Base-by-base conservation (phyloP, 2,113 vertebrate species). In the Eclectus roratus region DNA sequence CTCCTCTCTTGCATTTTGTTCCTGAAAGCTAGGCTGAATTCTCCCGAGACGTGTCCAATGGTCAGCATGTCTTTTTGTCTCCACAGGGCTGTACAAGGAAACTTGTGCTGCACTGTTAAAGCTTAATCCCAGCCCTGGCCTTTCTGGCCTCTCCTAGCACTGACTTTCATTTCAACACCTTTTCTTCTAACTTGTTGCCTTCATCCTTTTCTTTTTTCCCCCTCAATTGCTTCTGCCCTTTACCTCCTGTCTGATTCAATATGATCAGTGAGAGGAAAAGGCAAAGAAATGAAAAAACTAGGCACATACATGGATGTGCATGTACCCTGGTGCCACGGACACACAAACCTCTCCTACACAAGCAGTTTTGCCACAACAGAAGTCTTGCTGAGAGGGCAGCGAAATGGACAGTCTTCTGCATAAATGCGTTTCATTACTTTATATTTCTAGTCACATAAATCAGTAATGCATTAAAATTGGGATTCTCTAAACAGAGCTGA, bases 1-100 rank as follows among this genome's bases (percentile, higher is more conserved):
- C 85, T 94, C 80, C 65, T 90, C 77, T 77, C 72, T 81, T 84
- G 90, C 90, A 93, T 95, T 97, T 93, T 95, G 85, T 91, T 95
- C 88, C 85, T 33, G 6, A 95, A 94, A 89, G 77, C 76, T 28
- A 55, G 90, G 61, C 83, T 8, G 19, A 84, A 74, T 72, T 94
- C 52, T 56, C 60, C 31, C 1, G 20, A 86, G 52, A 88, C 65
- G 92, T 0, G 1, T 86, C 66, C 88, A 74, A 52, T 80, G 85
- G 25, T 60, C 80, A 81, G 47, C 31, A 55, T 8, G 29, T 89
- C 80, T 61, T 91, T 91, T 95, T 88, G 85, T 95, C 71, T 96
- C 68, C 49, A 31, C 17, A 35, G 60, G 23, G 39, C 82, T 96
- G 77, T 64, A 78, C 69, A 81, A 72, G 24, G 73, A 78, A 95